Conservation (phyloP, 2,113 vertebrate genomes). For the Capreolus pygargus region DNA sequence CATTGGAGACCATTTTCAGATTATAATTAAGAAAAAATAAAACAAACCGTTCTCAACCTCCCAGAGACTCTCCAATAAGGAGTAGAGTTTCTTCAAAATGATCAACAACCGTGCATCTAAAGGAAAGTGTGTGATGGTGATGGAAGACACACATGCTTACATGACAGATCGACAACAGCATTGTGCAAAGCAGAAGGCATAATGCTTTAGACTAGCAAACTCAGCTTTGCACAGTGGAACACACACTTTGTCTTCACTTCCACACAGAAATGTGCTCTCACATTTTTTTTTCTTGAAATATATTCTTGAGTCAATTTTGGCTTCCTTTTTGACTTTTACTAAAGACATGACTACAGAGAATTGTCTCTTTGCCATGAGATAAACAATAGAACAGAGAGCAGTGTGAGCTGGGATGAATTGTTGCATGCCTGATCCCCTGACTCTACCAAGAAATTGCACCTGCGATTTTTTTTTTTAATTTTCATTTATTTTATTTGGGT, state of each 20-base stretch:
- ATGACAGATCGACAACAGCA: not conserved
- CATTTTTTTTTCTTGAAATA: not conserved
- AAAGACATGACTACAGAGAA: not conserved
- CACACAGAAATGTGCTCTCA: not conserved
- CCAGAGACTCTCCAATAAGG: not conserved
- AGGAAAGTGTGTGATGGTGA: not conserved
- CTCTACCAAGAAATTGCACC: not conserved
- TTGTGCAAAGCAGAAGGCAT: not conserved
- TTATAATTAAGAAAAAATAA: conserved; percentile 5
- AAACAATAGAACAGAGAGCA: not conserved
- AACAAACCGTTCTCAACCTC: not conserved
- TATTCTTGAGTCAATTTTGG: not conserved
- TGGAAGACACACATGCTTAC: not conserved
- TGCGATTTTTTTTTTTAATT: not conserved
- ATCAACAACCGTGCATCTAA: not conserved
- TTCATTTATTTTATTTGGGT: not conserved
- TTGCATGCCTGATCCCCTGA: not conserved
- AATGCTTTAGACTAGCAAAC: too few species aligned
- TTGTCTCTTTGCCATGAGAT: not conserved
- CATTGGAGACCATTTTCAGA: not conserved
- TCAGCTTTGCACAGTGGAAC: accelerated
- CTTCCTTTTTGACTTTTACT: not conserved
- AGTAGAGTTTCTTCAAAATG: not conserved
- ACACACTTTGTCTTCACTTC: not conserved
- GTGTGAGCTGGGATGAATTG: not conserved